phyloP scores from a whole-genome alignment of 2,888 invertebrate genomes.

The Macroteleia sp. region DNA sequence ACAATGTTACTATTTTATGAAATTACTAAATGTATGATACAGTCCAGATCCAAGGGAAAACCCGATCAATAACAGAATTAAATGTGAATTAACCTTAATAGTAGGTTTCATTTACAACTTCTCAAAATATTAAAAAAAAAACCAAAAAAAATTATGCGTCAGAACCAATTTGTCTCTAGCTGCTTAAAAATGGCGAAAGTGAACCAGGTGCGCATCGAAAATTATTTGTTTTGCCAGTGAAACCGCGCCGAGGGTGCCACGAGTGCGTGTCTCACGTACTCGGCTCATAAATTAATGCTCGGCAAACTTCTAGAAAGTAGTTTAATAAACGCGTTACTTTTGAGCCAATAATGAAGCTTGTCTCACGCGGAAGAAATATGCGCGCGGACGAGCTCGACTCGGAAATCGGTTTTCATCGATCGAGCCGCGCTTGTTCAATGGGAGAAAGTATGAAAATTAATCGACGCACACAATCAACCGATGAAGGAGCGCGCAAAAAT shows the following conservation, averaged over 20 bases:
- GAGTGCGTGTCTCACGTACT: constrained; percentile 41
- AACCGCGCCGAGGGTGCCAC: constrained; percentile 9
- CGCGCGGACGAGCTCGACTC: constrained; percentile 35
- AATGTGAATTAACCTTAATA: too few relatives aligned
- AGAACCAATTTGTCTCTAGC: constrained; percentile 5
- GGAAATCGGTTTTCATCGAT: constrained; percentile 54
- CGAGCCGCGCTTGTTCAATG: too few relatives aligned
- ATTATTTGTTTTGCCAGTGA: constrained; percentile 42
- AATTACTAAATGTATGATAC: too few relatives aligned
- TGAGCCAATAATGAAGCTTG: constrained; percentile 60
- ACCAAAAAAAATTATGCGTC: background rate
- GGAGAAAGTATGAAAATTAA: constrained; percentile 63
- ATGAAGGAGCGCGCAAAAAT: constrained; percentile 36
- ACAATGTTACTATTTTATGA: too few relatives aligned
- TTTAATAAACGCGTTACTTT: constrained; percentile 62
- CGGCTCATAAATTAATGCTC: constrained; percentile 57
- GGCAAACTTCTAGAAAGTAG: constrained; percentile 58
- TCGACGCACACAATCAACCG: constrained; percentile 40
- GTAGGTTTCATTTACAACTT: background rate
- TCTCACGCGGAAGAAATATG: constrained; percentile 41
- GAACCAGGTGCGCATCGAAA: constrained; percentile 22
- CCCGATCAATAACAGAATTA: too few relatives aligned
- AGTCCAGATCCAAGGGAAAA: too few relatives aligned
- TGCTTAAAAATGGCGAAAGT: constrained; percentile 25
- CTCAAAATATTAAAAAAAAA: too few relatives aligned